Evolutionary conservation across 2,888 invertebrate species (phyloP), one percentile per base, ranked within the genome.

Genomic region (Lasius fuliginosus): DNA sequence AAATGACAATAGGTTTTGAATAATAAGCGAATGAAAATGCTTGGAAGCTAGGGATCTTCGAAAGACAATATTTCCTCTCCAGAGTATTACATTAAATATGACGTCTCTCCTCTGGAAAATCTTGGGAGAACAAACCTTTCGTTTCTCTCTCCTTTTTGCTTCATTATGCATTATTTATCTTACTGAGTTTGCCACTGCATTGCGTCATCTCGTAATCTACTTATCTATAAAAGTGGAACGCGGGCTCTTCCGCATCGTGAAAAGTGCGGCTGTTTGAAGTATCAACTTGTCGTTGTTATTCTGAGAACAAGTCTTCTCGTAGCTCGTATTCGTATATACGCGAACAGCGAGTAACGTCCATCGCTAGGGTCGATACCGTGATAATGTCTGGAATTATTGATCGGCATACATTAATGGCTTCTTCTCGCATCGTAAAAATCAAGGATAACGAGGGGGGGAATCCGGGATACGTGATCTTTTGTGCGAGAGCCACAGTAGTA

Each of bases 391-490:
- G 89, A 85, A 81, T 75, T 84, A 86, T 89, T 86, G 88, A 89
- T 88, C 85, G 85, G 85, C 81, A 87, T 88, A 85, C 85, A 88
- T 90, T 89, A 89, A 90, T 85, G 88, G 90, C 88, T 90, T 88
- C 90, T 85, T 82, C 83, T 85, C 71, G 79, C 67, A 79, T 87
- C 83, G 73, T 82, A 84, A 88, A 88, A 87, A 90, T 90, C 88
- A 88, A 87, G 87, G 85, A 88, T 84, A 85, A 86, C 85, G 36
- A 62, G 73, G 18, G 67, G 67, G 83, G 62, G 60, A 53, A 86
- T 73, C 60, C 79, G 65, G 83, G 85, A 89, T 88, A 86, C 83
- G 82, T n/a, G 33, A 79, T 86, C 90, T 86, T 90, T 85, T 85
- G 74, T 83, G 5, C 18, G 18, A 46, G 85, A 85, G 62, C 64